Conservation (phyloP, 2,888 invertebrate genomes). For the Congeria kusceri region DNA sequence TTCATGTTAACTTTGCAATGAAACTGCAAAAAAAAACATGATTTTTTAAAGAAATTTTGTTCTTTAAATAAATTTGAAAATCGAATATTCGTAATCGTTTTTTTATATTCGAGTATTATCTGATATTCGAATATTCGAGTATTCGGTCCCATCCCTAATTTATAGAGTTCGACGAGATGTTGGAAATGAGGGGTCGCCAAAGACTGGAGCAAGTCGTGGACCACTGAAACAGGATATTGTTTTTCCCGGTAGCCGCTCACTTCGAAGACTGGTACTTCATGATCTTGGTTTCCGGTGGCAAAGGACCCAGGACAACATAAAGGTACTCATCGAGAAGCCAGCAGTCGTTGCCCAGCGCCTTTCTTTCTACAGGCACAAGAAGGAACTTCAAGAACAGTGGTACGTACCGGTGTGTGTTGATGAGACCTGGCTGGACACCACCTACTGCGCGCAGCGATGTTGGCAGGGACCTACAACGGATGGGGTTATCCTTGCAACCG, state of each 20-base stretch:
- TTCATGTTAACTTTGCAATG: too few species aligned
- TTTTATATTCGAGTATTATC: too few species aligned
- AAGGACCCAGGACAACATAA: slow-evolving; percentile 23
- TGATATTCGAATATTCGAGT: too few species aligned
- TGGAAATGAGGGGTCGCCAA: too few species aligned
- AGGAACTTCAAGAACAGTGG: slow-evolving; percentile 16
- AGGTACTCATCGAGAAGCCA: slow-evolving; percentile 23
- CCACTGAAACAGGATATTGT: slow-evolving; percentile 13
- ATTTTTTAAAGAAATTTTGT: too few species aligned
- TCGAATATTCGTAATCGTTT: too few species aligned
- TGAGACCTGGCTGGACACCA: slow-evolving; percentile 44
- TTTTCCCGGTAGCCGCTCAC: slow-evolving; percentile 10
- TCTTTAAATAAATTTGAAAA: too few species aligned
- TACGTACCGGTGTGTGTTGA: slow-evolving; percentile 30
- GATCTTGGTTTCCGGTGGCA: slow-evolving; percentile 28
- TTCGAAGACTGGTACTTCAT: slow-evolving; percentile 5
- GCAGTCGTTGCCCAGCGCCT: slow-evolving; percentile 10
- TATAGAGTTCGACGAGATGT: too few species aligned
- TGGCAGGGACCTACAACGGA: slow-evolving; percentile 19
- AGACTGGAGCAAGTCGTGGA: neutral
- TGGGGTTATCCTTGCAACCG: too few species aligned
- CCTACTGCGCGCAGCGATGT: slow-evolving; percentile 35
- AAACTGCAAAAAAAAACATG: too few species aligned
- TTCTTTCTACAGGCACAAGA: slow-evolving; percentile 14
- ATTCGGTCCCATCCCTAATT: too few species aligned